Evolutionary conservation across 2,113 vertebrate genomes (phyloP).

Genomic region (Ornithorhynchus anatinus): DNA sequence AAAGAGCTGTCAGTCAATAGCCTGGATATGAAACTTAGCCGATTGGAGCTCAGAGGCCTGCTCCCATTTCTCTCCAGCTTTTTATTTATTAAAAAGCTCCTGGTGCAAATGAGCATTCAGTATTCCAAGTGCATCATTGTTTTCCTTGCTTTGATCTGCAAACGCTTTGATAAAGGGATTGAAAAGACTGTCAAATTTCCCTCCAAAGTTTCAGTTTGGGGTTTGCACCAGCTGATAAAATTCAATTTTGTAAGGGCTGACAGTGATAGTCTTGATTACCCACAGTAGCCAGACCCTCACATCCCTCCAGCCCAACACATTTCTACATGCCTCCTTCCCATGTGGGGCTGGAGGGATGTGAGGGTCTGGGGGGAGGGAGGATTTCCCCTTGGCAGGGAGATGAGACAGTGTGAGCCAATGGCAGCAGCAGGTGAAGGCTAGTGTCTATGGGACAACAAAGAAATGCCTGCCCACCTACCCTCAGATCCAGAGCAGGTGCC

Average conservation of each 20-base stretch:
- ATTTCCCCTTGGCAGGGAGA: neutral
- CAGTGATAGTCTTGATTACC: constrained; percentile 17
- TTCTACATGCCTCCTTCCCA: neutral
- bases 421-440: neutral
- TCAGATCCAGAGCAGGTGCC: too few relatives aligned
- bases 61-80: constrained; percentile 33
- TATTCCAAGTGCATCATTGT: constrained; percentile 64
- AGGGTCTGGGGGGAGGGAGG: neutral
- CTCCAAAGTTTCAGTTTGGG: constrained; percentile 13
- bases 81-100: constrained; percentile 63
- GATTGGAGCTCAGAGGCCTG: constrained; percentile 70
- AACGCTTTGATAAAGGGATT: constrained; percentile 63
- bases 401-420: neutral
- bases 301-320: neutral
- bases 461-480: neutral
- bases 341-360: neutral
- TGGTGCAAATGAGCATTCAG: constrained; percentile 70
- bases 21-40: constrained; percentile 71
- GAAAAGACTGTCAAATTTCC: constrained; percentile 58
- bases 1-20: constrained; percentile 69
- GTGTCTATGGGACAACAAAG: neutral
- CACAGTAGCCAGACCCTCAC: too few relatives aligned
- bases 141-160: constrained; percentile 66
- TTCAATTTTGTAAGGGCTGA: constrained; percentile 21
- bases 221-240: neutral